phyloP scores from a whole-genome alignment of 2,888 invertebrate species.

The Schizotus pectinicornis region DNA sequence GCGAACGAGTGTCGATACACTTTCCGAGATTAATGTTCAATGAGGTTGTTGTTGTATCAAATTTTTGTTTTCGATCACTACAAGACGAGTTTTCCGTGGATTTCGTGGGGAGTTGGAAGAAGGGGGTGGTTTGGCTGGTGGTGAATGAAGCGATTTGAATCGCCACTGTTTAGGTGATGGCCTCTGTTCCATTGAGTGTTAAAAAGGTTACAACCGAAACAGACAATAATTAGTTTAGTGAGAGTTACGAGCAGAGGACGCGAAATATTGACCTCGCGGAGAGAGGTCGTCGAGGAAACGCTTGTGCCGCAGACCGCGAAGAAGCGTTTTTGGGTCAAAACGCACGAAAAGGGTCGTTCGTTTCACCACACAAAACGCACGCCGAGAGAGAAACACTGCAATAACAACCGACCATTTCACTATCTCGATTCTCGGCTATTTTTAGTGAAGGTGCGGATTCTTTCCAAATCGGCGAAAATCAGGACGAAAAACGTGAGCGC shows the following conservation, averaged over 20 bases:
- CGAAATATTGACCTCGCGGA: constrained; percentile 30
- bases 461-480: too few species aligned
- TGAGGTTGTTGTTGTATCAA: too few species aligned
- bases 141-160: too few species aligned
- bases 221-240: constrained; percentile 33
- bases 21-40: too few species aligned
- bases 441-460: too few species aligned
- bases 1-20: too few species aligned
- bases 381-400: neutral
- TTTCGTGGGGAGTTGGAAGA: too few species aligned
- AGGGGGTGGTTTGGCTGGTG: too few species aligned
- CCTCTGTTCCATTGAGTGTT: constrained; percentile 14
- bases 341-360: constrained; percentile 12
- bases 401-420: neutral
- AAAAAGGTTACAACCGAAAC: constrained; percentile 32
- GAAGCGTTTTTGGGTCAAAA: constrained; percentile 29
- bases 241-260: constrained; percentile 32
- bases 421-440: too few species aligned
- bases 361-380: constrained; percentile 1
- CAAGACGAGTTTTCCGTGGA: too few species aligned
- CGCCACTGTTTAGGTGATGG: constrained; percentile 9
- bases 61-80: too few species aligned
- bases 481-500: too few species aligned
- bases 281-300: constrained; percentile 31
- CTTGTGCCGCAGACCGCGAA: constrained; percentile 30